Evolutionary conservation across 2,113 vertebrate genomes (phyloP), one percentile per base, ranked within the genome.

Genomic region (Barnardius zonarius): DNA sequence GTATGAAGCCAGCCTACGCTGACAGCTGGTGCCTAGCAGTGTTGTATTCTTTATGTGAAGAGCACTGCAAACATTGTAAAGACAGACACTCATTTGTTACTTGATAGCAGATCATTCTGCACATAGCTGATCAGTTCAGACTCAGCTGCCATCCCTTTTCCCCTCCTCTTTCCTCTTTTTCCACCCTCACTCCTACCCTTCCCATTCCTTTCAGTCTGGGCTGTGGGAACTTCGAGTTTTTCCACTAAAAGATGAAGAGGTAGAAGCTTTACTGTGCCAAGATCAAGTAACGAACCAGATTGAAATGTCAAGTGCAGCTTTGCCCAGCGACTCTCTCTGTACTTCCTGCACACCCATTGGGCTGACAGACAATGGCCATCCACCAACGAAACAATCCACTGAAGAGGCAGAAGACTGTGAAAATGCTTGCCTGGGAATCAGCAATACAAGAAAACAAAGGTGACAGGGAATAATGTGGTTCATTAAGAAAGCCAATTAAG

Each of bases 221-320:
- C 96, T 98, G 88, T 98, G 99, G 98, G 97, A 99, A 97, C 96
- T 52, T 76, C 94, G 98, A 41, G 82, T 93, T 95, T 99, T 98
- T 96, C 98, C 98, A 24, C 86, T 98, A 86, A 97, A 95, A 73
- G 96, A 97, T 81, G 96, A 98, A 97, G 98, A 98, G 37, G 91
- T 86, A 62, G 96, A 96, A 93, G 89, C 92, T 90, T 97, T 98
- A 95, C 76, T 96, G 62, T 96, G 95, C 91, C 97, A 97, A 88
- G 89, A 97, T 73, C 95, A 95, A 90, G 76, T 86, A 83, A 85
- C 76, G 0, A 91, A 77, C 88, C 94, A 92, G 67, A 91, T 73
- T 90, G 95, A 96, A 96, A 94, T 92, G 84, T 95, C 95, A 90
- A 96, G 92, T 76, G 68, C 94, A 54, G 73, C 91, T 85, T 68